Conservation (phyloP, 2,797 vertebrate genomes). For the Eutrigla gurnardus region DNA sequence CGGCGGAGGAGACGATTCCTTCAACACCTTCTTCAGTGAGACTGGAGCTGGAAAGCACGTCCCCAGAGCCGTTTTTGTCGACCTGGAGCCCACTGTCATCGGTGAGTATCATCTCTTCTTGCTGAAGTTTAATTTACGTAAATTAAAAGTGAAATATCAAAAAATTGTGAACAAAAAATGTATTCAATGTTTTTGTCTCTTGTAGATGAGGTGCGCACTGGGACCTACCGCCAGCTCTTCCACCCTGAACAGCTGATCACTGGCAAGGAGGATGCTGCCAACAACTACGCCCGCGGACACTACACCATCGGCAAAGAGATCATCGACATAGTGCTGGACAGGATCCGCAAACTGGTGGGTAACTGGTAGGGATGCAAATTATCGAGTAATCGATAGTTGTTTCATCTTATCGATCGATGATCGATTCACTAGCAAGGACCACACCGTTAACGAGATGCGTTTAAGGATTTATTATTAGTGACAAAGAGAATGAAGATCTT, state of each 20-base stretch:
- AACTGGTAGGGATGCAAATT: too few species aligned
- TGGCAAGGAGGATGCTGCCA: constrained; percentile 80
- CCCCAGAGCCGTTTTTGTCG: constrained; percentile 57
- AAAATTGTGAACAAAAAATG: neutral
- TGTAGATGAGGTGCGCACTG: constrained; percentile 76
- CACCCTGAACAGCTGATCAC: constrained; percentile 80
- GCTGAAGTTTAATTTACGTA: neutral
- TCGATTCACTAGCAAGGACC: too few species aligned
- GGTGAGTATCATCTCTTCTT: constrained; percentile 30
- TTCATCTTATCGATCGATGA: too few species aligned
- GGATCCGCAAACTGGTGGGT: constrained; percentile 77
- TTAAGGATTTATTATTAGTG: too few species aligned
- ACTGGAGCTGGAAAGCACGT: constrained; percentile 73
- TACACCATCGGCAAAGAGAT: constrained; percentile 82
- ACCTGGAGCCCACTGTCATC: constrained; percentile 73
- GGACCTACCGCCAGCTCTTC: constrained; percentile 76
- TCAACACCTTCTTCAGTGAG: constrained; percentile 75
- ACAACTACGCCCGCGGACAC: constrained; percentile 81
- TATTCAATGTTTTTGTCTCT: neutral
- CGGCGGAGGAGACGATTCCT: constrained; percentile 61
- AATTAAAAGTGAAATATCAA: neutral
- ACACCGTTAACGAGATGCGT: too few species aligned
- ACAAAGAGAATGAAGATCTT: too few species aligned
- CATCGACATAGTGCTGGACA: constrained; percentile 78
- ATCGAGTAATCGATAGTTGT: too few species aligned